Percentiles rank a stretch among this genome's conserved stretches.
Conservation (phyloP, 2,888 invertebrate species). For the Deilephila porcellus region DNA sequence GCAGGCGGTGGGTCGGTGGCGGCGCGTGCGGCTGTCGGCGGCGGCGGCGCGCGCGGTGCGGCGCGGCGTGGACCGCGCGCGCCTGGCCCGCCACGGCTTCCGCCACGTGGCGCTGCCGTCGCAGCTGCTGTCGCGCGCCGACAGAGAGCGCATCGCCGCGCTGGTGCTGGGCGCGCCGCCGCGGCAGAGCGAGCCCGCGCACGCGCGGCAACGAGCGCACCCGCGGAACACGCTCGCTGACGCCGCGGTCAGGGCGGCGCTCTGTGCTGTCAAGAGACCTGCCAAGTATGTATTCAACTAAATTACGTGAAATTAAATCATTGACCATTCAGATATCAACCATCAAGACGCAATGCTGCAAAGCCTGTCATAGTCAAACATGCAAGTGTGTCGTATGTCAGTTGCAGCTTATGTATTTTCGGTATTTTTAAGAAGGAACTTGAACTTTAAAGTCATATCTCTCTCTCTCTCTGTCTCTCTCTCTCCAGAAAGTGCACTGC, state of each 20-base stretch:
- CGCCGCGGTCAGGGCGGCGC: slow-evolving; percentile 63
- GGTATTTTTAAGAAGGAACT: too few species aligned
- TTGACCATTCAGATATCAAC: too few species aligned
- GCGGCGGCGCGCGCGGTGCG: slow-evolving; percentile 49
- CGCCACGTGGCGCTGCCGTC: slow-evolving; percentile 81
- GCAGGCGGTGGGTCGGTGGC: slow-evolving; percentile 44
- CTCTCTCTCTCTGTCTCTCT: too few species aligned
- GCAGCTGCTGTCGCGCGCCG: slow-evolving; percentile 82
- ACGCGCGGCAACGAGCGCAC: slow-evolving; percentile 49
- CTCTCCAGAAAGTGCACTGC: too few species aligned
- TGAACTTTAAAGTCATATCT: too few species aligned
- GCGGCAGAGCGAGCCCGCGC: slow-evolving; percentile 39
- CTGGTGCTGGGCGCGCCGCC: slow-evolving; percentile 66
- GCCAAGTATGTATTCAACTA: slow-evolving; percentile 29
- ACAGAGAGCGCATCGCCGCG: slow-evolving; percentile 67
- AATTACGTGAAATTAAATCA: neutral
- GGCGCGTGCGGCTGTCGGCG: slow-evolving; percentile 47
- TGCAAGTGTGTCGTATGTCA: too few species aligned
- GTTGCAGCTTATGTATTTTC: too few species aligned
- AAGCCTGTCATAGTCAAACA: too few species aligned
- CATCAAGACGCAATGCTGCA: too few species aligned
- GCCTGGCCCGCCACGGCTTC: slow-evolving; percentile 53
- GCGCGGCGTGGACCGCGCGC: slow-evolving; percentile 51
- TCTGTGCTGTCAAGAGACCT: slow-evolving; percentile 49
- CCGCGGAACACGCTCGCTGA: slow-evolving; percentile 50